A percentile compares a stretch with the other conserved stretches of the same genome.
phyloP scores from a whole-genome alignment of 2,888 invertebrate genomes.

The Diadromus collaris region DNA sequence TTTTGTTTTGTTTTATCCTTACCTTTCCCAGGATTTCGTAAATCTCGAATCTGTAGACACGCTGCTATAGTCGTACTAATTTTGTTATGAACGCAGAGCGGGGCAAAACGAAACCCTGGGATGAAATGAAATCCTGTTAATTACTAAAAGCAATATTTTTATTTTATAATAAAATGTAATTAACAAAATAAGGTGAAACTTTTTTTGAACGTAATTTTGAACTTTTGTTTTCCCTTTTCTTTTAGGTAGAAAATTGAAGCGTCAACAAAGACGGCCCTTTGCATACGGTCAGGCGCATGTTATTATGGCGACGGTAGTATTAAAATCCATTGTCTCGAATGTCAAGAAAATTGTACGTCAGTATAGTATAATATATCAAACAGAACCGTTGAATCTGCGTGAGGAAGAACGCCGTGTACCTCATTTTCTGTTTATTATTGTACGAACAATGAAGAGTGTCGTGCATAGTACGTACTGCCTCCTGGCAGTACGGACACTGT shows the following conservation, averaged over 20 bases:
- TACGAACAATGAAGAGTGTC: conserved; percentile 48
- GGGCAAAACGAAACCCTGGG: no score
- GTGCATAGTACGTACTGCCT: conserved; percentile 32
- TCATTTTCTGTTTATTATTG: conserved; percentile 47
- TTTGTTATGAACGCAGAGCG: no score
- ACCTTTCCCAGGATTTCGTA: background rate
- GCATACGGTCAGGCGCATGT: no score
- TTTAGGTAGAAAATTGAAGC: no score
- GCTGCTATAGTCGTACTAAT: background rate
- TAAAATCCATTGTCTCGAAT: background rate
- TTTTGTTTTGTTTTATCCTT: background rate
- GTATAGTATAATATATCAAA: conserved; percentile 20
- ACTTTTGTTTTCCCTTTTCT: no score
- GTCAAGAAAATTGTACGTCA: background rate
- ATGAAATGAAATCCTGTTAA: no score
- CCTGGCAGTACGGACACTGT: conserved; percentile 6
- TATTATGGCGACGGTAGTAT: background rate
- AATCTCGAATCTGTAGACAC: background rate
- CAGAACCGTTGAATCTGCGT: conserved; percentile 46
- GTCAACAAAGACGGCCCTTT: no score
- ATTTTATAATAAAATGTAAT: no score
- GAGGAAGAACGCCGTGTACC: conserved; percentile 24
- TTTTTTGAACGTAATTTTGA: no score
- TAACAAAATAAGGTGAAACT: no score
- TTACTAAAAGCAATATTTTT: no score